Base-by-base conservation (phyloP, 2,888 invertebrate species). In the Sisyra terminalis region DNA sequence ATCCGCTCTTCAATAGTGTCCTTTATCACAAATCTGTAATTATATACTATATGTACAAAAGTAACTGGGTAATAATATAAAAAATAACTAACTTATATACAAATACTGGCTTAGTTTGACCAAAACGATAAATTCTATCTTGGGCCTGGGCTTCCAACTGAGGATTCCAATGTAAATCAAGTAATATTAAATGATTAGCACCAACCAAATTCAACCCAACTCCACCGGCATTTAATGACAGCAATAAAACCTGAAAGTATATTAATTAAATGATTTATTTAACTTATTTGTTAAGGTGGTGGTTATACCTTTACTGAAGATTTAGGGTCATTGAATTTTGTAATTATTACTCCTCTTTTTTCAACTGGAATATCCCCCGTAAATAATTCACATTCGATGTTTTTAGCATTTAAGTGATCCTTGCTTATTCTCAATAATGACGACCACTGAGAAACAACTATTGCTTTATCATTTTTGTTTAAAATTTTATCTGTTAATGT, bases 151-250 rank as follows among this genome's bases (percentile, higher is more conserved):
- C 72, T 62, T 97, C 96, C 37, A 96, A 64, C 55, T 94, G 93
- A 0, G 96, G 96, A 70, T 96, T 97, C 92, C 94, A 97, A 62
- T 96, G 94, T 42, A 90, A 73, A 64, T 97, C 96, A 15, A 92
- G 61, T 29, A 97, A 65, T 24, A 94, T 71, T 38, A 97, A 70
- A 60, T 96, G 89, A 67, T 87, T 93, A 1, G 82, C 96, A 2
- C 94, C 96, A 44, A 85, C 71, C 42, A 96, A 69, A 68, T 97
- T 96, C 10, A 97, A 67, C 0, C 96, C 96, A 11, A 93, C 92
- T 17, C 94, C 96, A 38, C 94, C 96, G 34, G 96, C 93, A 45
- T 84, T 83, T 18, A 96, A 66, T 0, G 94, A 94, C 0, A 97
- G 66, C 34, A 97, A 63, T 61, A 96, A 66, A 46, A 85, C 67